Evolutionary conservation across 2,888 invertebrate genomes (phyloP).

Genomic region (Zygaena filipendulae): DNA sequence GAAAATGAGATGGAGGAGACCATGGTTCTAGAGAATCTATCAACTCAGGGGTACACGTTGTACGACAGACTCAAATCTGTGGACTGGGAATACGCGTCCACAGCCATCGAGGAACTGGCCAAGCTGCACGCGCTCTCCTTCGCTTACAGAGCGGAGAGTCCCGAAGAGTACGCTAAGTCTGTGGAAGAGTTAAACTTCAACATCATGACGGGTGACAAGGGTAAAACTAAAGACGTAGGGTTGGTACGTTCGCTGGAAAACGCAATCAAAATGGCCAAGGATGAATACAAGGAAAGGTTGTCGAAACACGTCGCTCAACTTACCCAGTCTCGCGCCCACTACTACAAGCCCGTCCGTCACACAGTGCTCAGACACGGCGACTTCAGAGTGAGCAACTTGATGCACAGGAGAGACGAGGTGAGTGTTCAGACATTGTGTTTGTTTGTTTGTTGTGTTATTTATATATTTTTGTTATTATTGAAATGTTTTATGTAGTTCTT

Average conservation of each 20-base stretch:
- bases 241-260: not conserved
- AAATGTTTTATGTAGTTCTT: too few relatives aligned
- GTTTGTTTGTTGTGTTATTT: too few relatives aligned
- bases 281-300: conserved; percentile 2
- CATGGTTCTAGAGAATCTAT: conserved; percentile 29
- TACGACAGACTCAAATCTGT: conserved; percentile 25
- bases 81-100: conserved; percentile 24
- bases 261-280: conserved; percentile 1
- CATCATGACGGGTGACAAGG: too few relatives aligned
- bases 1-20: conserved; percentile 22
- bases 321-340: too few relatives aligned
- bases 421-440: too few relatives aligned
- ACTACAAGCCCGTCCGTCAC: not conserved
- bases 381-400: conserved; percentile 24
- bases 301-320: not conserved
- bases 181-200: not conserved
- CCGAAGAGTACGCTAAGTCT: conserved; percentile 20
- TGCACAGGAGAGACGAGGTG: conserved; percentile 21
- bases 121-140: conserved; percentile 35
- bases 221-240: not conserved
- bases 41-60: conserved; percentile 20
- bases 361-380: conserved; percentile 21
- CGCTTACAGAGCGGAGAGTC: conserved; percentile 24
- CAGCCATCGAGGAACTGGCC: conserved; percentile 23
- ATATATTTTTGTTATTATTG: too few relatives aligned